A percentile compares a stretch with the other conserved stretches of the same genome.
phyloP scores from a whole-genome alignment of 2,113 vertebrate species.

The Synchiropus splendidus region DNA sequence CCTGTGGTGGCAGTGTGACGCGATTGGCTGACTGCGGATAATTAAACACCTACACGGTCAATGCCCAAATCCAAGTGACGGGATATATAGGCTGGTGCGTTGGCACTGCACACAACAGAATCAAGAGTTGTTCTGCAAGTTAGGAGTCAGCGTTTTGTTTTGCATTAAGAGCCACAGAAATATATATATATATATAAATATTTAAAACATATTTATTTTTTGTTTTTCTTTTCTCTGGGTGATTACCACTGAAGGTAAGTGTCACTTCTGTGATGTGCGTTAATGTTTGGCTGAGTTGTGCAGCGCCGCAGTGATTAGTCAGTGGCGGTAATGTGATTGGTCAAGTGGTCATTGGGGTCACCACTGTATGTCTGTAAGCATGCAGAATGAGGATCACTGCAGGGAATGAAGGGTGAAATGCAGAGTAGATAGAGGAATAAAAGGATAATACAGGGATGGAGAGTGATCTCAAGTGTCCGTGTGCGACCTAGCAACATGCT shows the following conservation, averaged over 20 bases:
- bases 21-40: slow-evolving; percentile 68
- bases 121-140: slow-evolving; percentile 58
- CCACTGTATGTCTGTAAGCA: background rate
- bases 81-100: slow-evolving; percentile 75
- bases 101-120: slow-evolving; percentile 57
- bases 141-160: slow-evolving; percentile 54
- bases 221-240: slow-evolving; percentile 38
- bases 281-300: no score
- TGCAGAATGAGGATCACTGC: slow-evolving; percentile 4
- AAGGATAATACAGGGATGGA: slow-evolving; percentile 10
- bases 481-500: slow-evolving; percentile 15
- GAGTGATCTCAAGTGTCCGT: slow-evolving; percentile 9
- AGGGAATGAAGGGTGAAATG: slow-evolving; percentile 4
- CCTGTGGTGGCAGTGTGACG: slow-evolving; percentile 22
- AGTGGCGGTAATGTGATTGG: slow-evolving; percentile 22
- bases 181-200: no score
- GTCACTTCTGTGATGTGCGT: slow-evolving; percentile 17
- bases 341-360: slow-evolving; percentile 19
- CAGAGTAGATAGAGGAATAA: slow-evolving; percentile 1
- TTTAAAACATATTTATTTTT: no score
- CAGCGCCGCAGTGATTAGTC: slow-evolving; percentile 16
- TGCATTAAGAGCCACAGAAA: slow-evolving; percentile 24
- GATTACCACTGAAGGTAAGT: slow-evolving; percentile 60
- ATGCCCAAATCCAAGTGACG: slow-evolving; percentile 68
- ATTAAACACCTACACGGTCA: slow-evolving; percentile 78